A percentile compares a stretch with the other conserved stretches of the same genome.
phyloP scores from a whole-genome alignment of 2,888 invertebrate species.

The Hypomecis atomaria region DNA sequence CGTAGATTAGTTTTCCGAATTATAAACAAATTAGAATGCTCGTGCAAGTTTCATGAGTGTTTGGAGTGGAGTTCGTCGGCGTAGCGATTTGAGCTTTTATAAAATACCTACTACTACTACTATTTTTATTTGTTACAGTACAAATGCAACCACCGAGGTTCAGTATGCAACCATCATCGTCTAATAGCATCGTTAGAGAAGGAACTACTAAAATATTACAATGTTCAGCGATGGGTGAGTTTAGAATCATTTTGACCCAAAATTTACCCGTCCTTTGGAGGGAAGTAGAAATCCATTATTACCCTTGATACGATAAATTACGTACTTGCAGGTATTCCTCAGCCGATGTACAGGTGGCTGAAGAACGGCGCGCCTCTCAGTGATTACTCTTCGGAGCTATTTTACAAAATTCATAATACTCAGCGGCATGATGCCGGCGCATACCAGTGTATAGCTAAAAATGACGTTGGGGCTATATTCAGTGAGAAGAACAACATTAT shows the following conservation, averaged over 20 bases:
- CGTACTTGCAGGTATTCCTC: conserved; percentile 91
- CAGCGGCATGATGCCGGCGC: conserved; percentile 93
- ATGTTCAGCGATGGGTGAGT: conserved; percentile 95
- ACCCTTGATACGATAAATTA: not conserved
- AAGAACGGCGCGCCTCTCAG: conserved; percentile 92
- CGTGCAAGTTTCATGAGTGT: conserved; percentile 24
- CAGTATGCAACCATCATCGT: conserved; percentile 93
- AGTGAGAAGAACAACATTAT: conserved; percentile 95
- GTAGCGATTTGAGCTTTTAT: conserved; percentile 9
- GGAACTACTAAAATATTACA: conserved; percentile 96
- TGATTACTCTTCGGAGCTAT: conserved; percentile 92
- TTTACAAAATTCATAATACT: conserved; percentile 93
- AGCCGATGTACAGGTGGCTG: conserved; percentile 96
- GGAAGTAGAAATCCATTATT: not conserved
- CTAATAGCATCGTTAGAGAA: conserved; percentile 93
- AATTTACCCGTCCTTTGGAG: not conserved
- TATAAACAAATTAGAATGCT: conserved; percentile 33
- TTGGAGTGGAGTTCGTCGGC: conserved; percentile 13
- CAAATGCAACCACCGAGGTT: conserved; percentile 94
- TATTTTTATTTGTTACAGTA: conserved; percentile 62
- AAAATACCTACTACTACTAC: too few relatives aligned
- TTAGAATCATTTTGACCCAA: conserved; percentile 34
- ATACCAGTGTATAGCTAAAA: conserved; percentile 96
- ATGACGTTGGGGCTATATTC: conserved; percentile 95
- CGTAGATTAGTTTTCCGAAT: conserved; percentile 32